These are phyloP conservation scores for Amphimedon queenslandica DNA, from an alignment of 37 sponge, comb jelly and placozoan genomes.

Conservation along the genomic window DNA sequence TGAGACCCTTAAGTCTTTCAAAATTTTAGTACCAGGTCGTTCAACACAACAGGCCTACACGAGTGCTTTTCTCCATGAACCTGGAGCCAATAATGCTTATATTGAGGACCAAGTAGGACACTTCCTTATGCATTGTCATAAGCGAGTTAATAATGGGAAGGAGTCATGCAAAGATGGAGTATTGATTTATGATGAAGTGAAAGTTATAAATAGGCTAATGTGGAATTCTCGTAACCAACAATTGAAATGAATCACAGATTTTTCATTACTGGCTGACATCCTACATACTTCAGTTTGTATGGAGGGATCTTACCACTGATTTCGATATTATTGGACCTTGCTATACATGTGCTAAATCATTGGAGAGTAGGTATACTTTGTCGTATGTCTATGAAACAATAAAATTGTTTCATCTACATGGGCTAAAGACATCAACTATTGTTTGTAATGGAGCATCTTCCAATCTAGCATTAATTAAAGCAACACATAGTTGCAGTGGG, in stretches of 20 bases:
- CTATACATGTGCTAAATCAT: slow-evolving; percentile 16
- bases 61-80: no score
- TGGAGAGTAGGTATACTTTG: slow-evolving; percentile 17
- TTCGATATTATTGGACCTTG: no score
- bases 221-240: no score
- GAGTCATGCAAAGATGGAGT: slow-evolving; percentile 15
- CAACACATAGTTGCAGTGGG: slow-evolving; percentile 5
- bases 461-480: slow-evolving; percentile 12
- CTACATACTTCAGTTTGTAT: slow-evolving; percentile 1
- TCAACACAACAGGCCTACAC: no score
- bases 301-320: background rate
- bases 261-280: slow-evolving; percentile 3
- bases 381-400: slow-evolving; percentile 10
- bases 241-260: slow-evolving; percentile 12
- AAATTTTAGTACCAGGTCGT: no score
- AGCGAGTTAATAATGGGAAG: background rate
- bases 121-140: no score
- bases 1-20: background rate
- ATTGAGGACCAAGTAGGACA: no score
- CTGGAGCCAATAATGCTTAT: no score
- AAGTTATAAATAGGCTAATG: slow-evolving; percentile 18
- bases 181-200: slow-evolving; percentile 14
- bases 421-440: slow-evolving; percentile 13
- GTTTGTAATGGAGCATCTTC: slow-evolving; percentile 23
- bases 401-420: no score